Percentiles rank a stretch among this genome's conserved stretches.
Conservation (phyloP, 2,888 invertebrate genomes). For the Carcina quercana region DNA sequence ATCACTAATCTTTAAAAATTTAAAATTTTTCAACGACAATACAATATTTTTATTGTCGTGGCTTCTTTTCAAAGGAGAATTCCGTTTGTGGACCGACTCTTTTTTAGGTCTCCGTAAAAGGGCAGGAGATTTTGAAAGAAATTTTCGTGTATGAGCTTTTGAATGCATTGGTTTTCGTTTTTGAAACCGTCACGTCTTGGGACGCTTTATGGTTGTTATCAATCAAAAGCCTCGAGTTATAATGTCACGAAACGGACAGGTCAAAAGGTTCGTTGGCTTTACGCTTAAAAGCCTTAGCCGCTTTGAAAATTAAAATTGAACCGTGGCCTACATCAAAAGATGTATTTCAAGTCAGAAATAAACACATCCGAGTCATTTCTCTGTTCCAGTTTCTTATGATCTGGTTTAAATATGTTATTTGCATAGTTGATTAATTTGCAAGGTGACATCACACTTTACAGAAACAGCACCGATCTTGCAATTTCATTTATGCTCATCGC, state of each 20-base stretch:
- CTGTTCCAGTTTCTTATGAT: too few species aligned
- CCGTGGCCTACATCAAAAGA: neutral
- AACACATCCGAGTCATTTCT: too few species aligned
- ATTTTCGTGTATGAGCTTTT: slow-evolving; percentile 20
- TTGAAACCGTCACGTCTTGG: slow-evolving; percentile 21
- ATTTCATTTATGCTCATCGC: too few species aligned
- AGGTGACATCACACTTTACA: too few species aligned
- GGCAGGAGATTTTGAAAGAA: slow-evolving; percentile 22
- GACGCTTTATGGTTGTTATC: slow-evolving; percentile 32
- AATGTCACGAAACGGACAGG: slow-evolving; percentile 32
- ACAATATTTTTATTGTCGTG: slow-evolving; percentile 60
- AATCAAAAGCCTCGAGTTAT: slow-evolving; percentile 35
- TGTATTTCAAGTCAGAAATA: too few species aligned
- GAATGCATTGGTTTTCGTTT: slow-evolving; percentile 16
- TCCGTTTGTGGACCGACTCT: too few species aligned
- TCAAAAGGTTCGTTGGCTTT: slow-evolving; percentile 28
- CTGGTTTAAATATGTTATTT: too few species aligned
- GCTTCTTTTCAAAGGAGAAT: slow-evolving; percentile 42
- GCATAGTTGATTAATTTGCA: too few species aligned
- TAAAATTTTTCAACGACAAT: slow-evolving; percentile 55
- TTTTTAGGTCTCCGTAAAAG: slow-evolving; percentile 24
- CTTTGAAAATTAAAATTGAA: slow-evolving; percentile 14
- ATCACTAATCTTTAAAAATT: slow-evolving; percentile 62
- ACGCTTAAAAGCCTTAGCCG: too few species aligned
- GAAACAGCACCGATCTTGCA: too few species aligned